A percentile compares a stretch with the other conserved stretches of the same genome.
Evolutionary conservation across 1,140 invertebrate species (phyloP).

Genomic region (Lasaia peninsularis): DNA sequence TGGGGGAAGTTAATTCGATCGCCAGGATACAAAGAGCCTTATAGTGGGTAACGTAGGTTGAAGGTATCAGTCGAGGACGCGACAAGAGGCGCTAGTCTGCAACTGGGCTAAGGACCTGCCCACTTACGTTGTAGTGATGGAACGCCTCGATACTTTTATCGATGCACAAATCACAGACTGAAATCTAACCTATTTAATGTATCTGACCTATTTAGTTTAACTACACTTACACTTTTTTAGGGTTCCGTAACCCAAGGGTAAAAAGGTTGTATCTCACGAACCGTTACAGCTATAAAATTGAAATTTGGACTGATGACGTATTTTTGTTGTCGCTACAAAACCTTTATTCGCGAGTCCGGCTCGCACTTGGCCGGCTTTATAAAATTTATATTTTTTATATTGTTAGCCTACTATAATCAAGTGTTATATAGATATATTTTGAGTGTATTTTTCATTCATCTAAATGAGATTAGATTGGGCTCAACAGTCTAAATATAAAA

Average conservation of each 20-base stretch:
- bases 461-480: too few species aligned
- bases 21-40: constrained; percentile 32
- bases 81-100: constrained; percentile 41
- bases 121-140: constrained; percentile 40
- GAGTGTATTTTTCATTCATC: too few species aligned
- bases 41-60: constrained; percentile 26
- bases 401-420: too few species aligned
- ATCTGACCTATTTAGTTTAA: not conserved
- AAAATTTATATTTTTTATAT: too few species aligned
- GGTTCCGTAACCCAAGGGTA: not conserved
- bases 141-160: constrained; percentile 31
- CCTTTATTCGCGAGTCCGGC: too few species aligned
- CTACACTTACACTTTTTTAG: not conserved
- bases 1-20: constrained; percentile 13
- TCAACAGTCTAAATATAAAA: too few species aligned
- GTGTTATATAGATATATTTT: too few species aligned
- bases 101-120: constrained; percentile 64
- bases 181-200: not conserved
- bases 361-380: too few species aligned
- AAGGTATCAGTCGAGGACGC: constrained; percentile 39
- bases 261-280: not conserved
- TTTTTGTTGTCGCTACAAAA: too few species aligned
- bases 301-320: too few species aligned
- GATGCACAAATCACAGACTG: constrained; percentile 18
- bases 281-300: too few species aligned